phyloP scores from a whole-genome alignment of 1,140 invertebrate species.

The Rhopalosiphum maidis region DNA sequence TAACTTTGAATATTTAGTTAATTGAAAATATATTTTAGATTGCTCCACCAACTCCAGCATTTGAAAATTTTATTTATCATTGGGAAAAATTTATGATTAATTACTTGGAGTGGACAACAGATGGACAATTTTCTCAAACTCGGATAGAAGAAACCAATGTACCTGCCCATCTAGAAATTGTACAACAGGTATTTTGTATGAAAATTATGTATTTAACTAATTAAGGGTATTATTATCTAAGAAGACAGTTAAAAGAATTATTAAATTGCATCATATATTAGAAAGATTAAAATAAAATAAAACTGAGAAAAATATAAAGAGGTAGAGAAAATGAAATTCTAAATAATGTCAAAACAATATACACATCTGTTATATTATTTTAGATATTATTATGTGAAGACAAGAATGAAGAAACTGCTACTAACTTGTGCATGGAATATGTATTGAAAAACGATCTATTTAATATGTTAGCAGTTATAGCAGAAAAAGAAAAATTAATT shows the following conservation, averaged over 20 bases:
- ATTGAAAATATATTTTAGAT: conserved; percentile 14
- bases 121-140: conserved; percentile 44
- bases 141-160: conserved; percentile 28
- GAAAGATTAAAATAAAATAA: not conserved
- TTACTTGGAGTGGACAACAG: conserved; percentile 46
- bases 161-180: conserved; percentile 12
- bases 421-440: conserved; percentile 41
- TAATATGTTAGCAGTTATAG: conserved; percentile 29
- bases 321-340: not conserved
- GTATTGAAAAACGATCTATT: conserved; percentile 32
- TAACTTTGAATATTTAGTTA: not conserved
- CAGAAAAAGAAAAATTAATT: conserved; percentile 54
- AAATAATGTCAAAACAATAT: not conserved
- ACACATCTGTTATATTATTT: not conserved
- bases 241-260: not conserved
- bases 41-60: conserved; percentile 39
- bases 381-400: conserved; percentile 44
- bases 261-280: not conserved
- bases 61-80: conserved; percentile 51
- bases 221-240: not conserved
- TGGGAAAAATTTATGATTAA: conserved; percentile 53
- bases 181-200: conserved; percentile 19
- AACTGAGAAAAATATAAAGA: too few species aligned
- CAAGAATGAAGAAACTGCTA: conserved; percentile 26
- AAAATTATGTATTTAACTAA: not conserved